A percentile compares a stretch with the other conserved stretches of the same genome.
Conservation (phyloP, 2,113 vertebrate species). For the Caloenas nicobarica region DNA sequence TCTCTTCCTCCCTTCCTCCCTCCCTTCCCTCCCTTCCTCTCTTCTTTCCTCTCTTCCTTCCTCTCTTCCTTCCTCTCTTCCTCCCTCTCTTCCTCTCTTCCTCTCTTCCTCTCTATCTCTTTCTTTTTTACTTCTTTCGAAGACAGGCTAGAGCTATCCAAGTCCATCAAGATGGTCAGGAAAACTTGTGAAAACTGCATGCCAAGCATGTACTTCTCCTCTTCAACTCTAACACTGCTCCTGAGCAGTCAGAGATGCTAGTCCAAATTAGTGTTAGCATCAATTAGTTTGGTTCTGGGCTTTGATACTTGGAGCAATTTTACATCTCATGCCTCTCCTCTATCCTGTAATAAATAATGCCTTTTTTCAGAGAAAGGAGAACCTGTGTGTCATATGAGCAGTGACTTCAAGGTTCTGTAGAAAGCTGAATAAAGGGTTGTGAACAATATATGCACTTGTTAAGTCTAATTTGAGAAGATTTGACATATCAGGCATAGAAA, state of each 20-base stretch:
- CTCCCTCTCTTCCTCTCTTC: too few species aligned
- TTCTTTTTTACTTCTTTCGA: background rate
- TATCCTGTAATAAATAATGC: background rate
- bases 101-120: too few species aligned
- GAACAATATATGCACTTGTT: background rate
- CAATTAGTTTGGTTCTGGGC: background rate
- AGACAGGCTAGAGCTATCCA: background rate
- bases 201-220: background rate
- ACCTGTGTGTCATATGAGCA: background rate
- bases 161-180: background rate
- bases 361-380: slow-evolving; percentile 11
- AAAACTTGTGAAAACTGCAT: background rate
- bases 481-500: background rate
- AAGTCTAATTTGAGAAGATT: background rate
- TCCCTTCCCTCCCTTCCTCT: too few species aligned
- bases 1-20: too few species aligned
- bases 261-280: background rate
- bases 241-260: background rate
- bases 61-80: too few species aligned
- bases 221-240: background rate
- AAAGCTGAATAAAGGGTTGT: background rate
- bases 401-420: background rate
- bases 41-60: background rate
- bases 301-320: background rate
- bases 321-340: background rate